Evolutionary conservation across 2,113 vertebrate genomes (phyloP).

Genomic region (Etheostoma cragini): DNA sequence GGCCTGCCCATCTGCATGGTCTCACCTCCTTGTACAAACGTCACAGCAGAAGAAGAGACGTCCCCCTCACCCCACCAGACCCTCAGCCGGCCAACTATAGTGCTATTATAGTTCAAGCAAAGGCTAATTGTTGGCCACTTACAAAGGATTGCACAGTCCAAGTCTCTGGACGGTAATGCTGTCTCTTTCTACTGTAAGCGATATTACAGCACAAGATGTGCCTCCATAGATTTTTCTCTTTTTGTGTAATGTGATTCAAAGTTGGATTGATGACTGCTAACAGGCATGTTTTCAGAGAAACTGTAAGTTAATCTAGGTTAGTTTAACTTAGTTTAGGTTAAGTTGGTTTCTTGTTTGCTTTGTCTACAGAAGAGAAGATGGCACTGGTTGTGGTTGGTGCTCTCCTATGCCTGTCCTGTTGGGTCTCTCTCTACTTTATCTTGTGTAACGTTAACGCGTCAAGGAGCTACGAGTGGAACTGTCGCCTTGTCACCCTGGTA

Average conservation of each 20-base stretch:
- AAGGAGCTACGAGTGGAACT: slow-evolving; percentile 93
- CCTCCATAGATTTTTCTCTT: slow-evolving; percentile 28
- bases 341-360: slow-evolving; percentile 35
- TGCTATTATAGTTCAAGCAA: slow-evolving; percentile 80
- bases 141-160: slow-evolving; percentile 75
- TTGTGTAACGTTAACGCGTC: slow-evolving; percentile 86
- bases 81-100: slow-evolving; percentile 70
- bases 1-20: slow-evolving; percentile 54
- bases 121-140: slow-evolving; percentile 72
- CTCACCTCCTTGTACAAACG: slow-evolving; percentile 73
- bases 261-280: slow-evolving; percentile 26
- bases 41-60: slow-evolving; percentile 74
- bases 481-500: slow-evolving; percentile 92
- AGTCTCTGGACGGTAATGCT: slow-evolving; percentile 59
- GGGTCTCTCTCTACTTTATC: slow-evolving; percentile 89
- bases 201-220: slow-evolving; percentile 61
- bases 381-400: slow-evolving; percentile 83
- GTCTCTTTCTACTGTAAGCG: slow-evolving; percentile 70
- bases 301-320: not conserved
- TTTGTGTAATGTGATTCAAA: slow-evolving; percentile 5
- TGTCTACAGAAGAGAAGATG: slow-evolving; percentile 82
- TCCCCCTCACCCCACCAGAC: slow-evolving; percentile 78
- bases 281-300: not conserved
- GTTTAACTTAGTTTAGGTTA: not conserved
- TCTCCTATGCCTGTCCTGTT: slow-evolving; percentile 87